A percentile compares a stretch with the other conserved stretches of the same genome.
Evolutionary conservation across 2,797 vertebrate genomes (phyloP).

Genomic region (Lutjanus argentimaculatus): DNA sequence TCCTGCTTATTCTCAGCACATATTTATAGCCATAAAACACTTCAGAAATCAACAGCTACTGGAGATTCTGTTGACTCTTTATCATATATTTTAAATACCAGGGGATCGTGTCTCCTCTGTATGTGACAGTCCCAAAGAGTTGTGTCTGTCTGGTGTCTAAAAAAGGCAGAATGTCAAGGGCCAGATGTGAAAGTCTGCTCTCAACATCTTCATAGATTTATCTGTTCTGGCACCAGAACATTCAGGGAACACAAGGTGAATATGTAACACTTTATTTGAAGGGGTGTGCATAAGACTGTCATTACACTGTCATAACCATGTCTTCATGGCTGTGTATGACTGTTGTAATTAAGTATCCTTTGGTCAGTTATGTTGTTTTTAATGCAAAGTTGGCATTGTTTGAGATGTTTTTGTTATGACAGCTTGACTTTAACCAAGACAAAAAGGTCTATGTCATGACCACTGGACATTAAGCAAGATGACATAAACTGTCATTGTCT

Average conservation of each 20-base stretch:
- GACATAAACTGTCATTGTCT: no score
- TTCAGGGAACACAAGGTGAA: slow-evolving; percentile 2
- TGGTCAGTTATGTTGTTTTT: no score
- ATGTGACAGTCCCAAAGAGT: slow-evolving; percentile 20
- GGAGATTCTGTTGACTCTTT: slow-evolving; percentile 49
- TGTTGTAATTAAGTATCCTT: no score
- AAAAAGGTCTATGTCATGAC: no score
- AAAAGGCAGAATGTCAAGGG: slow-evolving; percentile 22
- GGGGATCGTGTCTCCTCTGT: slow-evolving; percentile 20
- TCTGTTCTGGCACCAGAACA: slow-evolving; percentile 25
- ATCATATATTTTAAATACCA: slow-evolving; percentile 53
- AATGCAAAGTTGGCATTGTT: no score
- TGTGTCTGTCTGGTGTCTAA: slow-evolving; percentile 15
- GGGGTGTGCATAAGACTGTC: slow-evolving; percentile 20
- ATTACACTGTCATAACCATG: no score
- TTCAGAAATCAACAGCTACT: slow-evolving; percentile 47
- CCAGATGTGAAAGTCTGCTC: slow-evolving; percentile 21
- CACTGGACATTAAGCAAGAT: no score
- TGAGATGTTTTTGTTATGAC: no score
- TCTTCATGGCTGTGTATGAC: no score
- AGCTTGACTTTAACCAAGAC: no score
- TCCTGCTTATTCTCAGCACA: slow-evolving; percentile 69
- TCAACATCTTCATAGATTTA: slow-evolving; percentile 16
- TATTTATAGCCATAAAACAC: slow-evolving; percentile 57
- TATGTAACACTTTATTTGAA: slow-evolving; percentile 20